A percentile compares a stretch with the other conserved stretches of the same genome.
Evolutionary conservation across 2,888 invertebrate genomes (phyloP).

Genomic region (Acanthopleura granulata): DNA sequence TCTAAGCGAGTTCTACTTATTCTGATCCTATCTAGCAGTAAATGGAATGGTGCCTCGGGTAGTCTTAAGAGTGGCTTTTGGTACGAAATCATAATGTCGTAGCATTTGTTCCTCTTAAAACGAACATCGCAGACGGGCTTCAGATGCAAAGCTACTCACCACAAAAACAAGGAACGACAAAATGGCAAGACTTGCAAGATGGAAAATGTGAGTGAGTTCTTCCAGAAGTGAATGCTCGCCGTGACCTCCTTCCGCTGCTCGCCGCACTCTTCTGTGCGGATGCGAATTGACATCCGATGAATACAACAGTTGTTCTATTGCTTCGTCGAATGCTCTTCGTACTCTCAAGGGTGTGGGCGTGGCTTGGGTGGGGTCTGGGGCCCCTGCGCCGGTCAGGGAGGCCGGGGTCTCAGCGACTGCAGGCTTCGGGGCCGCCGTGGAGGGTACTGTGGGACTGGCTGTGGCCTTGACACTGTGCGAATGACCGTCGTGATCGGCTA

Average conservation of each 20-base stretch:
- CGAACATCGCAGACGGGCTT: background rate
- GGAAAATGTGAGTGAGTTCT: slow-evolving; percentile 56
- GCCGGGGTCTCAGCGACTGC: background rate
- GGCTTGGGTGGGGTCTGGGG: background rate
- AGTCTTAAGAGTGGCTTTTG: too few relatives aligned
- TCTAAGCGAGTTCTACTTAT: too few relatives aligned
- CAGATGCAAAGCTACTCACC: slow-evolving; percentile 36
- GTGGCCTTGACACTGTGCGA: background rate
- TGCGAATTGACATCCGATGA: background rate
- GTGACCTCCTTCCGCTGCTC: slow-evolving; percentile 31
- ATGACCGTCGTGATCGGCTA: background rate
- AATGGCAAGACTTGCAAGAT: slow-evolving; percentile 55
- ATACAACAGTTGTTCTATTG: background rate
- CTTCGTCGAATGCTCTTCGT: background rate
- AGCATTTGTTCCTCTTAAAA: too few relatives aligned
- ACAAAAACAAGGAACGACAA: slow-evolving; percentile 53
- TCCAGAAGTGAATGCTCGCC: slow-evolving; percentile 45
- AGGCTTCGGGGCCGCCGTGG: background rate
- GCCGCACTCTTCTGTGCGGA: slow-evolving; percentile 6
- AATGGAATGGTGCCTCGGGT: too few relatives aligned
- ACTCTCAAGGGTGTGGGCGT: background rate
- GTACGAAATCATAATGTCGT: too few relatives aligned
- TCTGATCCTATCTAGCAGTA: too few relatives aligned
- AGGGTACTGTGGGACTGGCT: too few relatives aligned
- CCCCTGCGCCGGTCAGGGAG: background rate